A percentile compares a stretch with the other conserved stretches of the same genome.
phyloP scores from a whole-genome alignment of 1,140 invertebrate genomes.

The Akabosia matsudoensis region DNA sequence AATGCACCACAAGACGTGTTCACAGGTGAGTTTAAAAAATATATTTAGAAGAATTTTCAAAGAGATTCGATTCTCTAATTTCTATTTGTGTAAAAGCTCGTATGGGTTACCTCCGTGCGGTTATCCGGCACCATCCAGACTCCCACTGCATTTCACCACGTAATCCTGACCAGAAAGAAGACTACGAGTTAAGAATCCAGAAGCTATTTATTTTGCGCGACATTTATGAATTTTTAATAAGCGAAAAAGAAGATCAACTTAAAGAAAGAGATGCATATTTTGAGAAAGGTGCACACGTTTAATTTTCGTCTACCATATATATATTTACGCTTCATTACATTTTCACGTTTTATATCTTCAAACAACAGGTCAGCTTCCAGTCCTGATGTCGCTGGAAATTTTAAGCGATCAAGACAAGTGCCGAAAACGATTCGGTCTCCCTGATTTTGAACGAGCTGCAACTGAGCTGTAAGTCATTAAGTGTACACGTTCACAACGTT shows the following conservation, averaged over 20 bases:
- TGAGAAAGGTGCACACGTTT: background rate
- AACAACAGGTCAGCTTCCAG: background rate
- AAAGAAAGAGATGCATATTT: constrained; percentile 1
- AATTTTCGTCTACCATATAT: background rate
- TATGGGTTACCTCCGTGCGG: background rate
- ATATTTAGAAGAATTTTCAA: background rate
- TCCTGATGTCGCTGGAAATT: background rate
- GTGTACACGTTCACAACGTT: background rate
- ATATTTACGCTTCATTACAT: background rate
- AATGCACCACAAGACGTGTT: background rate
- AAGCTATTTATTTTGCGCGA: constrained; percentile 8
- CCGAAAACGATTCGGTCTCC: background rate
- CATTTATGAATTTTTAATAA: constrained; percentile 16
- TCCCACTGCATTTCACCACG: background rate
- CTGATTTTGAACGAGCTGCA: background rate
- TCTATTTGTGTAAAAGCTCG: background rate
- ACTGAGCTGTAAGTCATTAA: background rate
- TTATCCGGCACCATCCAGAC: background rate
- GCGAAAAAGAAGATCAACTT: background rate
- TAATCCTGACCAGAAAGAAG: background rate
- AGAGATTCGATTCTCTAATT: background rate
- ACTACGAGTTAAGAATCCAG: background rate
- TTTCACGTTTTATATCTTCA: background rate
- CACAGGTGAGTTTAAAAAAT: background rate
- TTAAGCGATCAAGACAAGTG: background rate